Evolutionary conservation across 2,888 invertebrate genomes (phyloP).

Genomic region (Oxyscelio sp.): DNA sequence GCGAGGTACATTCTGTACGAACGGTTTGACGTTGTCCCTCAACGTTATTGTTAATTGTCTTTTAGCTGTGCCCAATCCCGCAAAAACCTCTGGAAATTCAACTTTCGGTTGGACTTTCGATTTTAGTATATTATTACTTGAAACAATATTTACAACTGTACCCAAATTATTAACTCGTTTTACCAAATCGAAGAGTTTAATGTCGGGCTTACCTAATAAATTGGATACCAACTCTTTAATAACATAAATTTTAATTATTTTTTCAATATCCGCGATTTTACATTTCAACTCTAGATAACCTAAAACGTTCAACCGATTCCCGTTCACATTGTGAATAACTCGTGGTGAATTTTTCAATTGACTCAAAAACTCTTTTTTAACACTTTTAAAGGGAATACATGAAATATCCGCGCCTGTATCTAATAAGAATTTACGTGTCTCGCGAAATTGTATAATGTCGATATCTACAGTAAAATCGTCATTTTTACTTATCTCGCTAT

Average conservation of each 20-base stretch:
- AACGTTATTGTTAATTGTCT: constrained; percentile 76
- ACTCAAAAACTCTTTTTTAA: background rate
- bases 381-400: constrained; percentile 18
- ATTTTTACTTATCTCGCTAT: background rate
- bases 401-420: constrained; percentile 61
- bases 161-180: background rate
- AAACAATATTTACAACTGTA: too few species aligned
- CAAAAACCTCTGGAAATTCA: constrained; percentile 63
- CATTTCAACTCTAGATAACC: constrained; percentile 34
- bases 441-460: background rate
- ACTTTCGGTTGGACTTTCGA: too few species aligned
- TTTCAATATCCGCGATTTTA: background rate
- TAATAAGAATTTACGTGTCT: background rate
- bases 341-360: background rate
- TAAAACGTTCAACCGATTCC: constrained; percentile 31
- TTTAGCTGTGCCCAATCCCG: constrained; percentile 76
- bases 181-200: constrained; percentile 4
- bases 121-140: too few species aligned
- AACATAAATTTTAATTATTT: constrained; percentile 30
- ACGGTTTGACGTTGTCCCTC: constrained; percentile 77
- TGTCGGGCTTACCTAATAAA: constrained; percentile 63
- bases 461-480: background rate
- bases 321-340: constrained; percentile 47
- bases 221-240: constrained; percentile 29
- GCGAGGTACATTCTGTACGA: constrained; percentile 79